These are phyloP conservation scores for Apogon hyalosoma DNA, from an alignment of 2,797 vertebrate genomes.

Conservation along the genomic window DNA sequence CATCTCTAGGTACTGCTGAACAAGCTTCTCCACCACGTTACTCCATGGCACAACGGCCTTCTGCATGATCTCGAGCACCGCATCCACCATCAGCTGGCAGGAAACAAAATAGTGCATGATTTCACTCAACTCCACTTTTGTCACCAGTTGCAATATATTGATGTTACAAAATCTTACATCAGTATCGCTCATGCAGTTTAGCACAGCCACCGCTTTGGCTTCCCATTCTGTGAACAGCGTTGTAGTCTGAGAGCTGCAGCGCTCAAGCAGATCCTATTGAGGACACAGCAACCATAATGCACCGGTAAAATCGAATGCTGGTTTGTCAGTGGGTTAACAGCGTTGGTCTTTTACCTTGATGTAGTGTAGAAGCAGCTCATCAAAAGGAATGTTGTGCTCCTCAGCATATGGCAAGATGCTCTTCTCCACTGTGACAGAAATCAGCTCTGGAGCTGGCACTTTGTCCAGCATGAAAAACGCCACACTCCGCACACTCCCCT, in stretches of 20 bases:
- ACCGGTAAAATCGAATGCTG: neutral
- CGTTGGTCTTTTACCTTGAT: slow-evolving; percentile 86
- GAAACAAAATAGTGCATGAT: slow-evolving; percentile 22
- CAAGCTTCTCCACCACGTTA: slow-evolving; percentile 90
- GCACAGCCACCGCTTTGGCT: slow-evolving; percentile 93
- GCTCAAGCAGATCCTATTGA: slow-evolving; percentile 90
- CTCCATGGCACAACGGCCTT: slow-evolving; percentile 95
- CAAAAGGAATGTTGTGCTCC: slow-evolving; percentile 88
- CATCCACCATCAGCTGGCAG: slow-evolving; percentile 92
- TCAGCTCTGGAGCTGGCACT: slow-evolving; percentile 92
- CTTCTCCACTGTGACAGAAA: slow-evolving; percentile 87
- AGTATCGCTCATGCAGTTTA: slow-evolving; percentile 89
- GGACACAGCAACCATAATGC: neutral
- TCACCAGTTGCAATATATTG: neutral
- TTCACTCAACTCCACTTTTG: neutral
- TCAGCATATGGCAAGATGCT: slow-evolving; percentile 88
- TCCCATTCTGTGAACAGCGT: slow-evolving; percentile 97
- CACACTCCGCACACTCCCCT: slow-evolving; percentile 90
- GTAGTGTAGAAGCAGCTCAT: slow-evolving; percentile 92
- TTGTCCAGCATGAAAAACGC: slow-evolving; percentile 96
- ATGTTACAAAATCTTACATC: slow-evolving; percentile 85
- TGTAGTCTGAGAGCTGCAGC: slow-evolving; percentile 88
- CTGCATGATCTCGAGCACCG: slow-evolving; percentile 94
- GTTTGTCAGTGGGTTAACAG: no score
- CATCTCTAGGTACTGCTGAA: slow-evolving; percentile 92